These are phyloP conservation scores for Willisornis vidua DNA, from an alignment of 2,113 vertebrate genomes.

Conservation along the genomic window DNA sequence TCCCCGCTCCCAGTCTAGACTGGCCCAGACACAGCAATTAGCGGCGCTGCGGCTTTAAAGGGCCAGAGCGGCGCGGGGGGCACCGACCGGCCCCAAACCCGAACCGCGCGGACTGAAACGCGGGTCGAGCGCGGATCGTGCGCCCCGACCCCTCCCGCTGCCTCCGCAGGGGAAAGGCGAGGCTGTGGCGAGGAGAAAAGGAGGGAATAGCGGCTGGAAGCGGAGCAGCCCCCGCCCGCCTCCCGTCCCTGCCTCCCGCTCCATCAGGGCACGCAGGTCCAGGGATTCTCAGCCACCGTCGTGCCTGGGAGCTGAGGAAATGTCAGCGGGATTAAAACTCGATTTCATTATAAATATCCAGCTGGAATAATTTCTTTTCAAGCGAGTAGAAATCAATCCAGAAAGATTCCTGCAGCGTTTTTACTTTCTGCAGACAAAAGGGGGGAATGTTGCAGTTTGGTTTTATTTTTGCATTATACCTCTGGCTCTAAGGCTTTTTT, in stretches of 20 bases:
- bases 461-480: not conserved
- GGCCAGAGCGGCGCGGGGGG: conserved; percentile 46
- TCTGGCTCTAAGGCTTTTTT: not conserved
- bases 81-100: not conserved
- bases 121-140: not conserved
- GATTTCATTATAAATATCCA: not conserved
- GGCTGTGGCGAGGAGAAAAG: conserved; percentile 21
- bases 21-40: conserved; percentile 78
- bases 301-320: conserved; percentile 7
- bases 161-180: conserved; percentile 4
- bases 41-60: conserved; percentile 69
- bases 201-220: not conserved
- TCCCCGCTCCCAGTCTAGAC: conserved; percentile 76
- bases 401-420: not conserved
- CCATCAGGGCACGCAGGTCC: not conserved
- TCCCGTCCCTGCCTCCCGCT: not conserved
- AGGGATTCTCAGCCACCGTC: not conserved
- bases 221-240: not conserved
- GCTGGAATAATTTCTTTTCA: not conserved
- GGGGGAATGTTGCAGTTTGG: not conserved
- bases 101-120: too few species aligned
- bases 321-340: conserved; percentile 1
- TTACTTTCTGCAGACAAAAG: conserved; percentile 36
- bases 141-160: not conserved
- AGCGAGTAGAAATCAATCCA: not conserved